A percentile compares a stretch with the other conserved stretches of the same genome.
phyloP scores from a whole-genome alignment of 92 coral and sea anemone genomes.

The Siderastrea siderea region DNA sequence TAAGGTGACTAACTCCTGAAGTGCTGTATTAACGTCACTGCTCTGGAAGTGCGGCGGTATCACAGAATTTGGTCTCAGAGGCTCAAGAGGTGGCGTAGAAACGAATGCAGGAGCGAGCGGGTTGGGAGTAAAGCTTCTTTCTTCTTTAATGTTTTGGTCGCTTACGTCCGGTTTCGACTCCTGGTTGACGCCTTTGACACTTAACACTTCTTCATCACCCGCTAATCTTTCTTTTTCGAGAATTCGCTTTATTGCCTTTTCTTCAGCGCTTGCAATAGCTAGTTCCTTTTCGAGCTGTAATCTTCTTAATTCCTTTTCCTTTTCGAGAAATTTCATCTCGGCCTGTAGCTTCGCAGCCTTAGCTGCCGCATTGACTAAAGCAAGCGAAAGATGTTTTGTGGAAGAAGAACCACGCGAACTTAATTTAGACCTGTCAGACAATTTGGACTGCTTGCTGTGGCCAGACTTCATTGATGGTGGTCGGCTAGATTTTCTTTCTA shows the following conservation, averaged over 20 bases:
- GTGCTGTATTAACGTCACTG: too few species aligned
- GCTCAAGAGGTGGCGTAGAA: not conserved
- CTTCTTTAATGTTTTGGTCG: not conserved
- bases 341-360: constrained; percentile 48
- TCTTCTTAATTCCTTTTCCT: constrained; percentile 44
- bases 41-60: too few species aligned
- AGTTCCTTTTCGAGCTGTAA: constrained; percentile 29
- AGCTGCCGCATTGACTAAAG: constrained; percentile 28
- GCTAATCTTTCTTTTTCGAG: constrained; percentile 32
- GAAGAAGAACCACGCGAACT: constrained; percentile 4
- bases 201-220: not conserved
- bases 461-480: constrained; percentile 7
- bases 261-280: constrained; percentile 57
- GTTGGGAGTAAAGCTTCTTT: not conserved
- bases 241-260: constrained; percentile 40
- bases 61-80: not conserved
- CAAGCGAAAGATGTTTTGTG: constrained; percentile 28
- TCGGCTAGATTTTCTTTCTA: constrained; percentile 31
- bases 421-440: constrained; percentile 16
- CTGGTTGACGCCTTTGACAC: not conserved
- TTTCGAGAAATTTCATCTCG: constrained; percentile 46
- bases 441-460: constrained; percentile 15
- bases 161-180: not conserved
- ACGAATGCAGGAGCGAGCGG: constrained; percentile 1
- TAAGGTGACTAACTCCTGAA: not conserved